Conservation (phyloP, 2,797 vertebrate genomes). For the Tapirus indicus region DNA sequence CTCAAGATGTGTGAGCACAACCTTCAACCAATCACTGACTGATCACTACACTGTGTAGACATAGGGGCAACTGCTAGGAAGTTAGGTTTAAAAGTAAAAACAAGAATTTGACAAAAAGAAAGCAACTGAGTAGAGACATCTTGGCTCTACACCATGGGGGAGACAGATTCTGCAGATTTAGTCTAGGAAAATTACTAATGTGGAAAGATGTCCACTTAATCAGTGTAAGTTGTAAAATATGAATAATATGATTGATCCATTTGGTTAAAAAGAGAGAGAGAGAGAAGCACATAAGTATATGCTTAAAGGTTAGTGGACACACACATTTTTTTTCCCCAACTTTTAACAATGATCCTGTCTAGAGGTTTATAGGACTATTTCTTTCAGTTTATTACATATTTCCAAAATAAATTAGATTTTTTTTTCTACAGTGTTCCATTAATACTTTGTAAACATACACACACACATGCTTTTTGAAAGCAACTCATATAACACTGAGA, state of each 20-base stretch:
- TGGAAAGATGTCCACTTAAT: not conserved
- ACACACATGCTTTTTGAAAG: not conserved
- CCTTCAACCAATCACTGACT: not conserved
- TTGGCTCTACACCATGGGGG: not conserved
- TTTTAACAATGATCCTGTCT: not conserved
- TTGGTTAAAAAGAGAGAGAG: not conserved
- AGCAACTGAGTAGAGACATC: not conserved
- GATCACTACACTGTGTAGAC: not conserved
- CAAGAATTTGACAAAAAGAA: not conserved
- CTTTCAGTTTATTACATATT: slow-evolving; percentile 18
- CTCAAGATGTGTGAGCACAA: not conserved
- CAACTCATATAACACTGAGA: not conserved
- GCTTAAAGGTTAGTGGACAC: not conserved
- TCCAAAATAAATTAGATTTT: slow-evolving; percentile 29
- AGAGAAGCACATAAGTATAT: not conserved
- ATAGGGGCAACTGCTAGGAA: not conserved
- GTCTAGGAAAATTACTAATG: not conserved
- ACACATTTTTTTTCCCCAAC: not conserved
- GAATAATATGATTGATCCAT: not conserved
- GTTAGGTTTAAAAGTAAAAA: not conserved
- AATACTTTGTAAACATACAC: slow-evolving; percentile 8
- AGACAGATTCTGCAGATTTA: not conserved
- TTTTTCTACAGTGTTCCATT: not conserved
- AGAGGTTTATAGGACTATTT: not conserved
- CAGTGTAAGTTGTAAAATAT: not conserved